Conservation (phyloP, 2,113 vertebrate species). For the Chiloscyllium plagiosum region DNA sequence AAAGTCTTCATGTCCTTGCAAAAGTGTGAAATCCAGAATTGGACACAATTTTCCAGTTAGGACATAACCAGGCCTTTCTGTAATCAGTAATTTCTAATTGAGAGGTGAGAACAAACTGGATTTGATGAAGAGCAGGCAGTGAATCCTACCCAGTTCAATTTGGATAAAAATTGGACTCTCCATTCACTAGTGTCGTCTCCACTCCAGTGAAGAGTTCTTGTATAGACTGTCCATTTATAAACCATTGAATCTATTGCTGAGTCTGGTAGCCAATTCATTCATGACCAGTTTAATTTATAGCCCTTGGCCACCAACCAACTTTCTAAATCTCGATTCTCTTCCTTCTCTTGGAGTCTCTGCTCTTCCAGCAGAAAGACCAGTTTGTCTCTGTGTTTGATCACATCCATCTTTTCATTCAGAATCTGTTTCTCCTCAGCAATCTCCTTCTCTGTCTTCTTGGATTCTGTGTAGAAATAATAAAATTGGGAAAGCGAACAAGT, state of each 20-base stretch:
- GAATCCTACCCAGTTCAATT: too few species aligned
- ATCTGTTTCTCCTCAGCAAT: slow-evolving; percentile 66
- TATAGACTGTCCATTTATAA: neutral
- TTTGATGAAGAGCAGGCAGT: neutral
- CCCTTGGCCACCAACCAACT: slow-evolving; percentile 63
- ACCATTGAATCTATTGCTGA: neutral
- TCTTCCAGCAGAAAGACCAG: slow-evolving; percentile 73
- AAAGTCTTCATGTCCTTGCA: neutral
- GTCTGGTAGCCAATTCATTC: slow-evolving; percentile 38
- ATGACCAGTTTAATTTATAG: slow-evolving; percentile 63
- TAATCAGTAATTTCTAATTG: neutral
- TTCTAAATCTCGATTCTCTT: slow-evolving; percentile 69
- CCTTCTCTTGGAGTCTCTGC: slow-evolving; percentile 70
- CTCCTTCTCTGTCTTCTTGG: slow-evolving; percentile 63
- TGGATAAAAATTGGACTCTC: neutral
- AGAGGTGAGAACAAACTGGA: neutral
- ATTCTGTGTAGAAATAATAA: slow-evolving; percentile 53
- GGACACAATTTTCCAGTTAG: neutral
- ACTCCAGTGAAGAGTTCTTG: neutral
- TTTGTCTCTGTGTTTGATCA: slow-evolving; percentile 72
- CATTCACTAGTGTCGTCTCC: neutral
- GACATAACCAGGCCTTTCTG: neutral
- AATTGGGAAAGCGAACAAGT: neutral
- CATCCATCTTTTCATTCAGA: slow-evolving; percentile 74
- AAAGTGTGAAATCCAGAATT: neutral